Evolutionary conservation across 2,797 vertebrate species (phyloP).

Genomic region (Gephyroberyx darwinii): DNA sequence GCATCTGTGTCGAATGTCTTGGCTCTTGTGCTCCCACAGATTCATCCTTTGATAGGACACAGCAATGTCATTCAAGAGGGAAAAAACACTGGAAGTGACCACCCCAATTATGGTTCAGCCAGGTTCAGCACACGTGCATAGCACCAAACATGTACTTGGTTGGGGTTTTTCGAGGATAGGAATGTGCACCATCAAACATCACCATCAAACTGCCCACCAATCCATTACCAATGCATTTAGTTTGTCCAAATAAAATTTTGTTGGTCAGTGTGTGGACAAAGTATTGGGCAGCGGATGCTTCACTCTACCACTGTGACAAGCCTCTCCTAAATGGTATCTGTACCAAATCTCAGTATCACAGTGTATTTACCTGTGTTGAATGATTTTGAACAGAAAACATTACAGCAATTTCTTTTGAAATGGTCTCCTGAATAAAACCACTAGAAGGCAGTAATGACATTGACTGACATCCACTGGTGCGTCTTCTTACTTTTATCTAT

Average conservation of each 20-base stretch:
- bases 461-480: neutral
- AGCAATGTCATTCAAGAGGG: neutral
- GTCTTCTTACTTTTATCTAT: conserved; percentile 4
- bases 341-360: conserved; percentile 9
- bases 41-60: conserved; percentile 8
- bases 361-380: neutral
- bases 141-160: neutral
- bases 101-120: neutral
- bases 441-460: neutral
- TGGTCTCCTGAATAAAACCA: neutral
- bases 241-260: neutral
- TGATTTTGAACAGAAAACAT: conserved; percentile 4
- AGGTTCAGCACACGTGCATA: neutral
- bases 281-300: conserved; percentile 9
- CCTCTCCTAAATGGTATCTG: conserved; percentile 16
- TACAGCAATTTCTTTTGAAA: neutral
- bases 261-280: conserved; percentile 5
- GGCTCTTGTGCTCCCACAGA: conserved; percentile 2
- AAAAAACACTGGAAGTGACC: neutral
- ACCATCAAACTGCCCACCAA: neutral
- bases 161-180: neutral
- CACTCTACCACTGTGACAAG: conserved; percentile 20
- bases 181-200: too few species aligned
- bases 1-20: neutral
- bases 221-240: neutral